Evolutionary conservation across 2,888 invertebrate species (phyloP).

Genomic region (Mayetiola destructor): DNA sequence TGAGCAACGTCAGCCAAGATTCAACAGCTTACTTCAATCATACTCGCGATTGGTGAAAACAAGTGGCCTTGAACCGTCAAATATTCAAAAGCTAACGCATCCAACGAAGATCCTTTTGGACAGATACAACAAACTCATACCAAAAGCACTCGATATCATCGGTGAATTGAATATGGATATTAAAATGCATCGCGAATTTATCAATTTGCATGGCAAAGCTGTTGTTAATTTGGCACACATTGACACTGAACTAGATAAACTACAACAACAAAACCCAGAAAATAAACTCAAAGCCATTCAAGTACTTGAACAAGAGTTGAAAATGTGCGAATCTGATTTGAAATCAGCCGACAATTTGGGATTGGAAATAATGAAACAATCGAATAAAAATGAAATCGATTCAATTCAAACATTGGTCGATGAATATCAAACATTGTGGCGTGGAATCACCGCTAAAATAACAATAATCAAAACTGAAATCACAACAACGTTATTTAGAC

Average conservation of each 20-base stretch:
- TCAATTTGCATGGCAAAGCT: conserved; percentile 53
- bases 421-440: conserved; percentile 50
- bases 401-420: conserved; percentile 45
- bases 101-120: conserved; percentile 43
- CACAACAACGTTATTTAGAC: conserved; percentile 27
- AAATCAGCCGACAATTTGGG: conserved; percentile 46
- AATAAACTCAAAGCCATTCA: conserved; percentile 28
- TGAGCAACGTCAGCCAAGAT: conserved; percentile 40
- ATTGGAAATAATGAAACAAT: conserved; percentile 42
- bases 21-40: conserved; percentile 50
- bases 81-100: conserved; percentile 46
- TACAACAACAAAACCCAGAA: conserved; percentile 31
- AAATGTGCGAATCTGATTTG: conserved; percentile 38
- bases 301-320: conserved; percentile 41
- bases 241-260: conserved; percentile 55
- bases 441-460: conserved; percentile 42
- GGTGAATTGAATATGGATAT: conserved; percentile 43
- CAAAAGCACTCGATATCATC: conserved; percentile 43
- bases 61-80: conserved; percentile 52
- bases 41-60: conserved; percentile 54
- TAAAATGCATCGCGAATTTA: conserved; percentile 51
- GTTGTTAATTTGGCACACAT: conserved; percentile 55
- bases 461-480: conserved; percentile 34
- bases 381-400: conserved; percentile 40
- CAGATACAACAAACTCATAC: conserved; percentile 51